Evolutionary conservation across 2,113 vertebrate genomes (phyloP), one percentile per base, ranked within the genome.

Genomic region (Chloroceryle aenea): DNA sequence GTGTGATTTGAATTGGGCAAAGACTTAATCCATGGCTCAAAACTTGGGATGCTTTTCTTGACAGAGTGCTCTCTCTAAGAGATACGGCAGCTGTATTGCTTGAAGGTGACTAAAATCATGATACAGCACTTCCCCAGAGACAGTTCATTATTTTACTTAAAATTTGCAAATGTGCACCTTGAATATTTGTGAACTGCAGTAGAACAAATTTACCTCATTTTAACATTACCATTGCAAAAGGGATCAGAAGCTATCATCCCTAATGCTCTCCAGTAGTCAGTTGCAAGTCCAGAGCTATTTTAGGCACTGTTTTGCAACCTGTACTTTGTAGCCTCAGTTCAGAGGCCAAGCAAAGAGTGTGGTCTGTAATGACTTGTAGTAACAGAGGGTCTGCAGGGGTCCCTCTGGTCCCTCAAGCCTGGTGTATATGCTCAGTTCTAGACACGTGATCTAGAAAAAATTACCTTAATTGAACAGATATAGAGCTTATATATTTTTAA

Each of bases 121-220:
- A 89, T 77, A 61, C 43, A 87, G 68, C 53, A 61, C 56, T 88
- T 83, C 76, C 59, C 56, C 75, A 36, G 73, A 84, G 82, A 34
- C 23, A 36, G 36, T 75, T 96, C 25, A 47, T 82, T 87, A 81
- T 23, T 73, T 87, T 62, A 47, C 64, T 85, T 92, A 42, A 2
- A 62, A 40, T 45, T 73, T 83, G 74, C 59, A 61, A 12, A 38
- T 48, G 12, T 34, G 8, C 22, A 27, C 58, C 50, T 67, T 85
- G 40, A 71, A 69, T 89, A 42, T 74, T 83, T 87, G 77, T 94
- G 69, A 79, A 48, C 40, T 71, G 59, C 90, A 81, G 87, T 63
- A 77, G 76, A 90, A 69, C 42, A 95, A 94, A 91, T 61, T 89
- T 34, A 30, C 21, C 40, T 96, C 48, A 17, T 42, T 83, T 85